Base-by-base conservation (phyloP, 2,113 vertebrate species). In the Bubo scandiacus region DNA sequence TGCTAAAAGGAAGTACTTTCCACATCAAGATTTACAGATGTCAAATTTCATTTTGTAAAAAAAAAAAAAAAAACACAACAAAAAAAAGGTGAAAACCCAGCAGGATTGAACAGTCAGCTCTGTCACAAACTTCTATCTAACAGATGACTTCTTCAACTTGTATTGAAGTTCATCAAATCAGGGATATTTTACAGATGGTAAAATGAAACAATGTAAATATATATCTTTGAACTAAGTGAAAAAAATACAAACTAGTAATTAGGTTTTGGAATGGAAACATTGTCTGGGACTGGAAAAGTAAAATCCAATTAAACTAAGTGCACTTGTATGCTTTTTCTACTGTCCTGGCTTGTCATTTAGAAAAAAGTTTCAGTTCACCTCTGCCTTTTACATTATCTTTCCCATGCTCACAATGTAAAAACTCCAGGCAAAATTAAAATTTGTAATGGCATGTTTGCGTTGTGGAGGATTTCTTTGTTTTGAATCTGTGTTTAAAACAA, bases 121-220 rank as follows among this genome's bases (percentile, higher is more conserved):
- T 65, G 26, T 23, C 26, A 59, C 40, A 80, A 65, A 80, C 5
- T 68, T 63, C 14, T 52, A 2, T 40, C 38, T 49, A 11, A 49
- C 1, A 43, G 30, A 34, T 36, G 12, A 74, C 15, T 4, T 38
- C 23, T 49, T 52, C 42, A 22, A 32, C 1, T 0, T 12, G 2
- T 12, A n/a, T 8, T 55, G 15, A 62, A 40, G 23, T 55, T 72
- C 47, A 61, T 19, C 5, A 85, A 27, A 55, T 32, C 42, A 42
- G 3, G 12, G 25, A 67, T 54, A 59, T 40, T 67, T 77, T 47
- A 47, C 19, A 52, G 18, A 30, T 71, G 47, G 13, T 49, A 72
- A 78, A 78, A 72, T 47, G 34, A 61, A 68, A 54, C 8, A 32
- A 25, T 14, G 5, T 40, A 63, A 70, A 16, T 58, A 40, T 65